Evolutionary conservation across 2,888 invertebrate species (phyloP).

Genomic region (Rhogogaster chlorosoma): DNA sequence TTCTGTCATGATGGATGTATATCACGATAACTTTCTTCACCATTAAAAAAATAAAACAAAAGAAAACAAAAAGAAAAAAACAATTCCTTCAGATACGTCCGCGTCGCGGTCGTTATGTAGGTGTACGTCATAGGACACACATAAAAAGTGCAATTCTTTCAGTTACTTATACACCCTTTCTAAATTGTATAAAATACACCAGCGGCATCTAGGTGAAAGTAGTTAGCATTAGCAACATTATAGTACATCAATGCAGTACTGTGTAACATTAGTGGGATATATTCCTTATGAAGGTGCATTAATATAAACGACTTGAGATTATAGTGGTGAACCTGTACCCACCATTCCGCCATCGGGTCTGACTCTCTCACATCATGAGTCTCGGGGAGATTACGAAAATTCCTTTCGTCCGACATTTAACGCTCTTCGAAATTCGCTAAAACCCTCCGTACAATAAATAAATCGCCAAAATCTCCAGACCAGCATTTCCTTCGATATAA

Average conservation of each 20-base stretch:
- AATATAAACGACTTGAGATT: conserved; percentile 50
- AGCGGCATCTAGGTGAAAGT: background rate
- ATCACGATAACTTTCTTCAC: background rate
- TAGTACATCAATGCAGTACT: background rate
- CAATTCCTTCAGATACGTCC: background rate
- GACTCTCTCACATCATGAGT: background rate
- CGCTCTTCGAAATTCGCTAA: background rate
- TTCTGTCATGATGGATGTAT: too few species aligned
- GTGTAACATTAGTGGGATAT: conserved; percentile 43
- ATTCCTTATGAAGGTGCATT: conserved; percentile 46
- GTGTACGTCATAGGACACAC: background rate
- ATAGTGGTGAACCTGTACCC: conserved; percentile 38
- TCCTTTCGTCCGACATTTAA: background rate
- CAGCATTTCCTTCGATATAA: too few species aligned
- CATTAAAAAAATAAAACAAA: background rate
- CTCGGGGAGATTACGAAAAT: background rate
- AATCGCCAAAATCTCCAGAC: too few species aligned
- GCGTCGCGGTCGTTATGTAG: background rate
- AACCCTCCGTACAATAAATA: background rate
- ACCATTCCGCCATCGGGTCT: background rate
- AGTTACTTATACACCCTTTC: background rate
- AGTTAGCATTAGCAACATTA: background rate
- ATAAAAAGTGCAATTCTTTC: background rate
- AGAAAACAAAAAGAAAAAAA: background rate
- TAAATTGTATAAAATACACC: background rate